phyloP scores from a whole-genome alignment of 2,113 vertebrate species.

The Fukomys damarensis region DNA sequence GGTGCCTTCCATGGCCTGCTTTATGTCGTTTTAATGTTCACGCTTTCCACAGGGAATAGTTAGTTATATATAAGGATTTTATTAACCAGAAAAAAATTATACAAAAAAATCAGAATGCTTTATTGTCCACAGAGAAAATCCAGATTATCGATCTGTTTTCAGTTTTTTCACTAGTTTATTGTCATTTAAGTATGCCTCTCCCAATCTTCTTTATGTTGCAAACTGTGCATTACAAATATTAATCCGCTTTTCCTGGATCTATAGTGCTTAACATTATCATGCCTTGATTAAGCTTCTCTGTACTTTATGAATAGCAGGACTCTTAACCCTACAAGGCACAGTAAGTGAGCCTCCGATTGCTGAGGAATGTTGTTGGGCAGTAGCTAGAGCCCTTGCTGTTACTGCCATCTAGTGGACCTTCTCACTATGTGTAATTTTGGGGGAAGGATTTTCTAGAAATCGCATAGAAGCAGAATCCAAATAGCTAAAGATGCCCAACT shows the following conservation, averaged over 20 bases:
- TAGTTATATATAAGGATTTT: neutral
- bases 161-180: constrained; percentile 10
- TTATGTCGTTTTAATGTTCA: constrained; percentile 31
- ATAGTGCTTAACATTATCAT: constrained; percentile 9
- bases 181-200: neutral
- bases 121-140: constrained; percentile 23
- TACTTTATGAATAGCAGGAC: neutral
- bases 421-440: neutral
- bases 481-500: neutral
- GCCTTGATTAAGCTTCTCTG: constrained; percentile 18
- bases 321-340: neutral
- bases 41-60: constrained; percentile 40
- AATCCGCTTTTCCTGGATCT: neutral
- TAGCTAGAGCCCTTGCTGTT: constrained; percentile 76
- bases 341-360: neutral
- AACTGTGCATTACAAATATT: constrained; percentile 20
- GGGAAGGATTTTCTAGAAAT: constrained; percentile 17
- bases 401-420: constrained; percentile 85
- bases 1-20: constrained; percentile 21
- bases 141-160: constrained; percentile 25
- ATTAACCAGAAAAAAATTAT: constrained; percentile 49
- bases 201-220: neutral
- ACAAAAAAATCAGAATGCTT: constrained; percentile 45
- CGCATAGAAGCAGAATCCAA: neutral
- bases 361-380: rapidly evolving